These are phyloP conservation scores for Epinephelus cyanopodus DNA, from an alignment of 2,113 vertebrate genomes.

Conservation along the genomic window DNA sequence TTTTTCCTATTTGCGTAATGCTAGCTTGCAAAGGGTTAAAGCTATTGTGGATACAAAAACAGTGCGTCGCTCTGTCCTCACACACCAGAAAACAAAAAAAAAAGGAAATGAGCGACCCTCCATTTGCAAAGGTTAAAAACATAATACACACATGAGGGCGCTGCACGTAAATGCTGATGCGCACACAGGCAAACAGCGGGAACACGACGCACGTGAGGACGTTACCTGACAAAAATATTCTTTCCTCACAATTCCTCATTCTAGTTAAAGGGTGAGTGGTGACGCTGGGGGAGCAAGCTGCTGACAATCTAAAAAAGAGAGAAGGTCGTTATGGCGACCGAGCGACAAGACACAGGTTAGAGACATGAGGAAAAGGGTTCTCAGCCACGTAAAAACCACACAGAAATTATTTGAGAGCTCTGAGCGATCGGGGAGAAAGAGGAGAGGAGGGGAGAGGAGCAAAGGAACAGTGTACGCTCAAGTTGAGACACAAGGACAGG, in stretches of 20 bases:
- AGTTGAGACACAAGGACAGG: constrained; percentile 79
- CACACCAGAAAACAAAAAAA: constrained; percentile 41
- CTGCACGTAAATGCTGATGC: constrained; percentile 51
- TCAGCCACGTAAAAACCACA: constrained; percentile 36
- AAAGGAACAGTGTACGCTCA: constrained; percentile 37
- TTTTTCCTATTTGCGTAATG: constrained; percentile 71
- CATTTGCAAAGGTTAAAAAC: constrained; percentile 57
- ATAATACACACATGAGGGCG: constrained; percentile 51
- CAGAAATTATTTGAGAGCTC: constrained; percentile 49
- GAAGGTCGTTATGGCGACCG: constrained; percentile 50
- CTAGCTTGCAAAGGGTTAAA: constrained; percentile 80
- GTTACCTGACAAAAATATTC: constrained; percentile 77
- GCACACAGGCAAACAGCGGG: constrained; percentile 47
- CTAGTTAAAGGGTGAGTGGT: constrained; percentile 80
- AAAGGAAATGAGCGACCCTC: constrained; percentile 54
- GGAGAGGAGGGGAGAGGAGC: background rate
- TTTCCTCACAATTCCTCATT: constrained; percentile 66
- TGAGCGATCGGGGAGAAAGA: constrained; percentile 42
- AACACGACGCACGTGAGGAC: constrained; percentile 51
- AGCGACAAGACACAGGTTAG: constrained; percentile 61
- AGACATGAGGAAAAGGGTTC: constrained; percentile 62
- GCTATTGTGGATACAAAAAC: constrained; percentile 76
- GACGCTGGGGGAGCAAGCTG: constrained; percentile 76
- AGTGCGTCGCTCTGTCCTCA: constrained; percentile 64
- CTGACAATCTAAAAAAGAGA: constrained; percentile 75